These are phyloP conservation scores for Aegotheles bennettii DNA, from an alignment of 2,113 vertebrate genomes.

Conservation along the genomic window DNA sequence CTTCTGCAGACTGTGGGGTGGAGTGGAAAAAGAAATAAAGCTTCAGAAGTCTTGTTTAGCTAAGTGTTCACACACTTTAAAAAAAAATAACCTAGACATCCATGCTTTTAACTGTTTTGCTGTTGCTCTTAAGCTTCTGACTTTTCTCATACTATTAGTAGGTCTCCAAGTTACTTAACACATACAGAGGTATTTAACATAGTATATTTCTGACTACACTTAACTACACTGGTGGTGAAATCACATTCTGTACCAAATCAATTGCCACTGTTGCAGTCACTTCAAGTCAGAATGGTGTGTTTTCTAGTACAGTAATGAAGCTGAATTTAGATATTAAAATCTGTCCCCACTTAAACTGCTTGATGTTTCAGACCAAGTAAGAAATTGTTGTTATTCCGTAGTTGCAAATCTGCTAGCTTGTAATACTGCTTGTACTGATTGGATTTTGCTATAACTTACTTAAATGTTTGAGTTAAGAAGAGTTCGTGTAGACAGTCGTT, in stretches of 20 bases:
- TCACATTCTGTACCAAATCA: neutral
- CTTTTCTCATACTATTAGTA: neutral
- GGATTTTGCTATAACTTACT: neutral
- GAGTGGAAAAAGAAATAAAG: neutral
- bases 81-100: neutral
- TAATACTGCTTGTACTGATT: neutral
- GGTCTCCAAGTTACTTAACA: neutral
- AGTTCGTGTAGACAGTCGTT: neutral
- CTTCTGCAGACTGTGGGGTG: neutral
- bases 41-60: neutral
- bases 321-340: neutral
- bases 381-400: neutral
- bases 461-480: neutral
- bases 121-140: neutral
- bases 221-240: neutral
- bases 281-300: neutral
- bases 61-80: neutral
- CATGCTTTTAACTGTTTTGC: neutral
- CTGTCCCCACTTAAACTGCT: neutral
- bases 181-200: neutral
- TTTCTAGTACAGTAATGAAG: neutral
- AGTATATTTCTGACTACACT: neutral
- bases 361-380: neutral
- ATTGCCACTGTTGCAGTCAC: neutral
- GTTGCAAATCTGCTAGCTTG: neutral